These are phyloP conservation scores for Epinephelus lanceolatus DNA, from an alignment of 2,113 vertebrate species.

Conservation along the genomic window DNA sequence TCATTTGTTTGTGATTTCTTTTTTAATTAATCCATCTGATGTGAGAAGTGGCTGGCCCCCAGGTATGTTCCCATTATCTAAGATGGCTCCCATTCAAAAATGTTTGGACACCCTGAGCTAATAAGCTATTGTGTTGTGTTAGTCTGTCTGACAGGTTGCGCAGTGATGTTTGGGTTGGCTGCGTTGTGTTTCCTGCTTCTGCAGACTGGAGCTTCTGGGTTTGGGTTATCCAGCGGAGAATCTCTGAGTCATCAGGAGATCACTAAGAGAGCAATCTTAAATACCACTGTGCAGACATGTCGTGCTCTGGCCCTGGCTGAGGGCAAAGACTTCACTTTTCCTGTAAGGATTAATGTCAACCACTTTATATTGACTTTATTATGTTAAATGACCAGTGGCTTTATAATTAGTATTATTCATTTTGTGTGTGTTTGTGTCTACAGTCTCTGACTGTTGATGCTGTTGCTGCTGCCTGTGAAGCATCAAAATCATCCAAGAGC, in stretches of 20 bases:
- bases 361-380: no score
- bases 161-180: no score
- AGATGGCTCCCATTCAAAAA: no score
- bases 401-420: not conserved
- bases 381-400: not conserved
- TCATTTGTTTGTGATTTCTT: no score
- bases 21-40: no score
- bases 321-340: conserved; percentile 12
- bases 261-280: not conserved
- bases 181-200: no score
- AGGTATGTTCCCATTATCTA: no score
- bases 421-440: not conserved
- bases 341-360: not conserved
- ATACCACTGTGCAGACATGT: not conserved
- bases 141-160: no score
- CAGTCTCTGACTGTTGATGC: not conserved
- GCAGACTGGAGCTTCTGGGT: not conserved
- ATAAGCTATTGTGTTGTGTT: no score
- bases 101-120: no score
- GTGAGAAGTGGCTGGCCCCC: no score
- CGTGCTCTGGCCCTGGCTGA: not conserved
- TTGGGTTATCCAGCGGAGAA: not conserved
- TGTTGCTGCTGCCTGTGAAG: conserved; percentile 12
- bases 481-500: conserved; percentile 8
- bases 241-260: not conserved